phyloP scores from a whole-genome alignment of 2,797 vertebrate genomes.

The Gastrophryne carolinensis region DNA sequence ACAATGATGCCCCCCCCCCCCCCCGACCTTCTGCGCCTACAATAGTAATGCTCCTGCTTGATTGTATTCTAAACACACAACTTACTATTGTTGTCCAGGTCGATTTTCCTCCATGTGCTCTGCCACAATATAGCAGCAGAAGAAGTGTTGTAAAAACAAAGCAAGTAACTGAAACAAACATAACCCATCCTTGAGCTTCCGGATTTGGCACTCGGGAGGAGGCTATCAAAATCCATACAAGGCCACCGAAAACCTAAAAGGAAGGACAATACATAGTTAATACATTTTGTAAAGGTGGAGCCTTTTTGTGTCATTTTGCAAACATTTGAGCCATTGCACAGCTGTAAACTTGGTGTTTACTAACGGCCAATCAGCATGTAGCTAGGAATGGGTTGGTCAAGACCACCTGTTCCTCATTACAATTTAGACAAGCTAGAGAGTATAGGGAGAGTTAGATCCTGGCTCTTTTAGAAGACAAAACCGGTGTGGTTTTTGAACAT shows the following conservation, averaged over 20 bases:
- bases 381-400: too few species aligned
- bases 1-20: too few species aligned
- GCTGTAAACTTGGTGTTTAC: too few species aligned
- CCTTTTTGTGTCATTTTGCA: too few species aligned
- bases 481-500: too few species aligned
- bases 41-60: not conserved
- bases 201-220: constrained; percentile 52
- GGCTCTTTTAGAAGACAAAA: too few species aligned
- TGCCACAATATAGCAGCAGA: constrained; percentile 72
- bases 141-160: constrained; percentile 74
- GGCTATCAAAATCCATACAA: constrained; percentile 87
- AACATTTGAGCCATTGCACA: too few species aligned
- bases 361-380: too few species aligned
- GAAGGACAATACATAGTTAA: not conserved
- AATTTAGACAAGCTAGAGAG: too few species aligned
- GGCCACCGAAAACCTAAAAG: constrained; percentile 76
- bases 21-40: not conserved
- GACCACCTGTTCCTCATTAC: too few species aligned
- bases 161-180: constrained; percentile 89
- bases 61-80: not conserved
- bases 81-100: constrained; percentile 71
- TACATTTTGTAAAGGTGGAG: not conserved
- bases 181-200: constrained; percentile 83
- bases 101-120: constrained; percentile 56
- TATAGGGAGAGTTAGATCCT: too few species aligned